A percentile compares a stretch with the other conserved stretches of the same genome.
phyloP scores from a whole-genome alignment of 2,113 vertebrate species.

The Prietella phreatophila region DNA sequence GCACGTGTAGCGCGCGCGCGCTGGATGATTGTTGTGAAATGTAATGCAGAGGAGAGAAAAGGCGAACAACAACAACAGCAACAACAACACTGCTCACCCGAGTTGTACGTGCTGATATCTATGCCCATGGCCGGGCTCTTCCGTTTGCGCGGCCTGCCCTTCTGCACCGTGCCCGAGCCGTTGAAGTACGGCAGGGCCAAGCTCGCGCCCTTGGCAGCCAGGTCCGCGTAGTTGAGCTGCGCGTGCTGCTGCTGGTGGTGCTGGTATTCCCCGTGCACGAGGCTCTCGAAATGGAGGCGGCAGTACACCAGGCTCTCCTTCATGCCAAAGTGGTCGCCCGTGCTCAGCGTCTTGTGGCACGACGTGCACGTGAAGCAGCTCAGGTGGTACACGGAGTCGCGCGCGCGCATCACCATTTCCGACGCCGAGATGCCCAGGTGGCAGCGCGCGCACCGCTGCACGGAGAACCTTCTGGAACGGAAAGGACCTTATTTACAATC shows the following conservation, averaged over 20 bases:
- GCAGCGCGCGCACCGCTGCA: constrained; percentile 99
- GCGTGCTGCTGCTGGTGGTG: constrained; percentile 60
- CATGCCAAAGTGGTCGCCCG: constrained; percentile 98
- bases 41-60: not conserved
- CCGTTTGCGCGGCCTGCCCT: constrained; percentile 93
- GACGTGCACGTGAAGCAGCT: constrained; percentile 98
- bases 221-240: constrained; percentile 93
- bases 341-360: constrained; percentile 97
- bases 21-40: not conserved
- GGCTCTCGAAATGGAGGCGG: constrained; percentile 93
- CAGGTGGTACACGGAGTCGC: constrained; percentile 98
- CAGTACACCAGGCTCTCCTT: constrained; percentile 98
- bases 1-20: not conserved
- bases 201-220: constrained; percentile 91
- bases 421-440: constrained; percentile 99
- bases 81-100: constrained; percentile 78
- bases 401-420: constrained; percentile 98
- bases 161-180: constrained; percentile 91
- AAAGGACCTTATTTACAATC: constrained; percentile 58
- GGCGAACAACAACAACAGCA: not conserved
- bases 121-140: constrained; percentile 95
- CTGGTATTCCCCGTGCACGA: constrained; percentile 90
- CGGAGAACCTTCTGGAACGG: constrained; percentile 98
- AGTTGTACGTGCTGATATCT: constrained; percentile 91
- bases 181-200: constrained; percentile 91